Evolutionary conservation across 1,140 invertebrate species (phyloP).

Genomic region (Zaprionus nigranus): DNA sequence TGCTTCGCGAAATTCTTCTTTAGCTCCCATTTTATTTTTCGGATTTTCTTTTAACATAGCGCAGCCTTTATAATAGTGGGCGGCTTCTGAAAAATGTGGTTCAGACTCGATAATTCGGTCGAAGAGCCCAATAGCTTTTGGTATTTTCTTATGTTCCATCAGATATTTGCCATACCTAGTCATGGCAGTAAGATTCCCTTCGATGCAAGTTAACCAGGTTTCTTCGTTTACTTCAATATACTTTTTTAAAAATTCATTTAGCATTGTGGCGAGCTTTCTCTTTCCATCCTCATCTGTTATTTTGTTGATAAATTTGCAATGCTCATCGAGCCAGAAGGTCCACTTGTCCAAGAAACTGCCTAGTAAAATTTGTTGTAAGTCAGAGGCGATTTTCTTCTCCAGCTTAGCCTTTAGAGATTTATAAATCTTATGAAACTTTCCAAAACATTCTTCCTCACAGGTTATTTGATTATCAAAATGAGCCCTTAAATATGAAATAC

Average conservation of each 20-base stretch:
- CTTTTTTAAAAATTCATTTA: not conserved
- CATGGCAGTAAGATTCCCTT: conserved; percentile 1
- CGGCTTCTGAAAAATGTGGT: conserved; percentile 6
- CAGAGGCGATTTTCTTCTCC: too few relatives aligned
- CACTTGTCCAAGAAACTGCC: conserved; percentile 7
- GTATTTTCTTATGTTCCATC: not conserved
- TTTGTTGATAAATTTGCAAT: not conserved
- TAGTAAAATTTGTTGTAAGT: not conserved
- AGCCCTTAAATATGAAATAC: conserved; percentile 4
- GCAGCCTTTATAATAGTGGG: conserved; percentile 27
- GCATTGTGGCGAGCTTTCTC: not conserved
- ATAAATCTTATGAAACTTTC: not conserved
- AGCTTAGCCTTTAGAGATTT: not conserved
- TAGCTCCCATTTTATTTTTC: not conserved
- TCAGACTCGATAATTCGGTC: not conserved
- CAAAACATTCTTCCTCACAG: conserved; percentile 8
- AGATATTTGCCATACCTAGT: not conserved
- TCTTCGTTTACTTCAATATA: not conserved
- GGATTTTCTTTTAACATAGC: not conserved
- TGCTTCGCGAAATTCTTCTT: not conserved
- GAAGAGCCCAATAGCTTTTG: not conserved
- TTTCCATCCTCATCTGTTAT: not conserved
- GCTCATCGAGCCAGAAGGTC: conserved; percentile 24
- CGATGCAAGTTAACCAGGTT: not conserved
- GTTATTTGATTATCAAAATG: conserved; percentile 12